phyloP scores from a whole-genome alignment of 2,113 vertebrate species.

The Paralichthys olivaceus region DNA sequence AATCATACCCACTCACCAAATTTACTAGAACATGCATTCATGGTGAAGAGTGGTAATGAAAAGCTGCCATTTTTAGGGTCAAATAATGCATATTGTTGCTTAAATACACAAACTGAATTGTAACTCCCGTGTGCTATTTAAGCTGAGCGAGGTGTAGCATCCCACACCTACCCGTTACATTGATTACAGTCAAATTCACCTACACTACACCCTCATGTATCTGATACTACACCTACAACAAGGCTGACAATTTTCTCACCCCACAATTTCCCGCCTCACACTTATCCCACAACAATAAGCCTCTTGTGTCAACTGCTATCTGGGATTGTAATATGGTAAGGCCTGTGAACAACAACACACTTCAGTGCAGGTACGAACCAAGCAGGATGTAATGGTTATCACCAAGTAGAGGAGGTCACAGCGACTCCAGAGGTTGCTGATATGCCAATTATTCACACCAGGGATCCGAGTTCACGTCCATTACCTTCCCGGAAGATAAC shows the following conservation, averaged over 20 bases:
- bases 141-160: not conserved
- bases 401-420: not conserved
- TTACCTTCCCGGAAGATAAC: conserved; percentile 35
- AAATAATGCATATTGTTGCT: no score
- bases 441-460: not conserved
- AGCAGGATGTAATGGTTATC: conserved; percentile 3
- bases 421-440: not conserved
- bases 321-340: not conserved
- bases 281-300: not conserved
- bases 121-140: conserved; percentile 1
- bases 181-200: conserved; percentile 14
- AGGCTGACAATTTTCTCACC: conserved; percentile 2
- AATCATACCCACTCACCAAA: no score
- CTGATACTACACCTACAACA: not conserved
- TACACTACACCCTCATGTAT: not conserved
- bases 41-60: no score
- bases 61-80: no score
- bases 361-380: not conserved
- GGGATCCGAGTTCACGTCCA: conserved; percentile 14
- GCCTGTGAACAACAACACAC: not conserved
- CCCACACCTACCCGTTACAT: not conserved
- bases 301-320: not conserved
- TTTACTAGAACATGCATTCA: no score
- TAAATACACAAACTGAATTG: not conserved
- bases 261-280: conserved; percentile 27